phyloP scores from a whole-genome alignment of 2,888 invertebrate species.

The Liposcelis brunnea region DNA sequence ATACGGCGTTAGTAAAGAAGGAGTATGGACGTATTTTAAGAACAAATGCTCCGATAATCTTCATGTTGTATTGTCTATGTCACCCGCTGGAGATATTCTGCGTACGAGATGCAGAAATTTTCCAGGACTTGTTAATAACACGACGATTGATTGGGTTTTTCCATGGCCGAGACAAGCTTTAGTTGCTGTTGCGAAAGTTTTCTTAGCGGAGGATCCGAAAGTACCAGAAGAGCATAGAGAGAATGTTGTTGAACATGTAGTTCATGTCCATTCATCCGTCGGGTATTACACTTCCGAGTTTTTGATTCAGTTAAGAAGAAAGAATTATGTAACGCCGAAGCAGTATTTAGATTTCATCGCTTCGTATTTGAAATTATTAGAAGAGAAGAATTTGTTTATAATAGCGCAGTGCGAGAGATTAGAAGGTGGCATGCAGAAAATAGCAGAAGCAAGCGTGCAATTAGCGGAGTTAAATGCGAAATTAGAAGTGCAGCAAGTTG shows the following conservation, averaged over 20 bases:
- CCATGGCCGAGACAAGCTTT: constrained; percentile 86
- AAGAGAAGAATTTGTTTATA: constrained; percentile 42
- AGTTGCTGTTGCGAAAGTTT: constrained; percentile 70
- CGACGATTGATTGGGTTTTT: constrained; percentile 86
- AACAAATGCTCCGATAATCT: constrained; percentile 63
- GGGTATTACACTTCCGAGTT: constrained; percentile 56
- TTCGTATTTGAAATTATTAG: constrained; percentile 56
- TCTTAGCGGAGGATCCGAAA: constrained; percentile 53
- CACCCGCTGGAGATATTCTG: constrained; percentile 65
- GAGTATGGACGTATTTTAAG: constrained; percentile 72
- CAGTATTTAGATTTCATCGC: constrained; percentile 78
- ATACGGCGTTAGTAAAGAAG: constrained; percentile 55
- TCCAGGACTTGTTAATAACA: constrained; percentile 81
- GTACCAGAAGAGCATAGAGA: constrained; percentile 50
- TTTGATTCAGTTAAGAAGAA: constrained; percentile 50
- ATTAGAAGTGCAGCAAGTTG: constrained; percentile 63
- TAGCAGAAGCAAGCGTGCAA: constrained; percentile 72
- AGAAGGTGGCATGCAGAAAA: constrained; percentile 56
- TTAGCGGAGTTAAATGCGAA: constrained; percentile 61
- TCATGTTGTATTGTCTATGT: constrained; percentile 83
- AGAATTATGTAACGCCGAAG: constrained; percentile 81
- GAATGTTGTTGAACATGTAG: constrained; percentile 64
- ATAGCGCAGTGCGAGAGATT: constrained; percentile 47
- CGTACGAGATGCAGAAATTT: constrained; percentile 76
- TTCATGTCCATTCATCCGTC: constrained; percentile 66